These are phyloP conservation scores for Eupelmus urozonus DNA, from an alignment of 2,888 invertebrate species.

Conservation along the genomic window DNA sequence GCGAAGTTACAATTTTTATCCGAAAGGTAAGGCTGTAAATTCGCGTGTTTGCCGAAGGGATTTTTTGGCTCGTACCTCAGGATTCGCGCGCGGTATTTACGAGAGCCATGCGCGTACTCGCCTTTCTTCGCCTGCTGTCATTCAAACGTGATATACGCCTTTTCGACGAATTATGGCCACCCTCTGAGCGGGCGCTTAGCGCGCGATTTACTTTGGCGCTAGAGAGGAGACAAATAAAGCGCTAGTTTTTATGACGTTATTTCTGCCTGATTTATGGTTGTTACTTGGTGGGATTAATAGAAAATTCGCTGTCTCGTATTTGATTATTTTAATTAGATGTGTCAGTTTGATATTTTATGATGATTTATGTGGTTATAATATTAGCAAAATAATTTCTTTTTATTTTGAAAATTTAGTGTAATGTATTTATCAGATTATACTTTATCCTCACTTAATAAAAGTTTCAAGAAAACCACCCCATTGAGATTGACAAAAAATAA, in stretches of 20 bases:
- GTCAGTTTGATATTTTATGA: no score
- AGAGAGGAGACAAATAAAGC: slow-evolving; percentile 15
- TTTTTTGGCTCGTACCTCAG: slow-evolving; percentile 72
- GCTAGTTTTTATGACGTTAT: background rate
- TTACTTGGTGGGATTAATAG: no score
- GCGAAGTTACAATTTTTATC: slow-evolving; percentile 62
- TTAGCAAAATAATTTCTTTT: no score
- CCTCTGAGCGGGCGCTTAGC: slow-evolving; percentile 15
- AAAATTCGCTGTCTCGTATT: no score
- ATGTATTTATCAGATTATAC: no score
- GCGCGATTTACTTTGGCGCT: slow-evolving; percentile 23
- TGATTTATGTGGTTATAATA: no score
- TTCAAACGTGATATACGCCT: slow-evolving; percentile 15
- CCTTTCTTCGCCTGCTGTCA: slow-evolving; percentile 2
- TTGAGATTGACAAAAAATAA: slow-evolving; percentile 39
- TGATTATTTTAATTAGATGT: no score
- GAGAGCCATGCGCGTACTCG: background rate
- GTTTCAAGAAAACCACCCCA: no score
- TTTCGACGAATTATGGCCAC: slow-evolving; percentile 27
- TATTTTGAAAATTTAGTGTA: no score
- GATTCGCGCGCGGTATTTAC: slow-evolving; percentile 60
- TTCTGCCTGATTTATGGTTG: background rate
- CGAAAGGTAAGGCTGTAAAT: slow-evolving; percentile 74
- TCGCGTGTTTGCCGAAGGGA: slow-evolving; percentile 73
- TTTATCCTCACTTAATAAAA: no score